Evolutionary conservation across 2,888 invertebrate species (phyloP).

Genomic region (Orthosia incerta): DNA sequence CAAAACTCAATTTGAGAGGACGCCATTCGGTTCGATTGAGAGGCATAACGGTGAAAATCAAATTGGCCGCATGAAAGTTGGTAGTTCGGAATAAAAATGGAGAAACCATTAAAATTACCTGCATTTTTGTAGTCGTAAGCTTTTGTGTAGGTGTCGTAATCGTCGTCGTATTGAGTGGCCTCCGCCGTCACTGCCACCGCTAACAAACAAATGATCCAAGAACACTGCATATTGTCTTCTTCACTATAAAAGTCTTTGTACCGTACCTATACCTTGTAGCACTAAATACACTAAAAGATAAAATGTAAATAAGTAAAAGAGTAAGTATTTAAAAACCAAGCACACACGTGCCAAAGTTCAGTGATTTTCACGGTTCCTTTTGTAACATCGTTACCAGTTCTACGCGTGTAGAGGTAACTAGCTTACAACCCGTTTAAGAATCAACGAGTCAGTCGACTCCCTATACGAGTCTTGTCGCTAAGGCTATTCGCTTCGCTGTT

Average conservation of each 20-base stretch:
- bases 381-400: slow-evolving; percentile 53
- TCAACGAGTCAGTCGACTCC: slow-evolving; percentile 34
- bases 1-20: slow-evolving; percentile 76
- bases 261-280: slow-evolving; percentile 54
- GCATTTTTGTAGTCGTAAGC: slow-evolving; percentile 83
- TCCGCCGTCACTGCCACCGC: slow-evolving; percentile 76
- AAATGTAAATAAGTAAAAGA: slow-evolving; percentile 21
- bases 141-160: slow-evolving; percentile 87
- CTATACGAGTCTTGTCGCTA: slow-evolving; percentile 21
- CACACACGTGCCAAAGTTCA: slow-evolving; percentile 30
- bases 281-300: slow-evolving; percentile 63
- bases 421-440: slow-evolving; percentile 53
- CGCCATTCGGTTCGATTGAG: slow-evolving; percentile 72
- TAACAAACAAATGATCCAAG: slow-evolving; percentile 78
- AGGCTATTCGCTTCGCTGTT: slow-evolving; percentile 27
- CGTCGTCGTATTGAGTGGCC: slow-evolving; percentile 86
- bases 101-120: slow-evolving; percentile 74
- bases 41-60: slow-evolving; percentile 72
- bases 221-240: slow-evolving; percentile 75
- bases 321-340: slow-evolving; percentile 30
- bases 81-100: slow-evolving; percentile 47
- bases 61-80: slow-evolving; percentile 67
- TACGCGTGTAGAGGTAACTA: slow-evolving; percentile 47
- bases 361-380: slow-evolving; percentile 73
- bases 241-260: slow-evolving; percentile 53